These are phyloP conservation scores for Metridium senile DNA, from an alignment of 92 coral and sea anemone species.

Conservation along the genomic window DNA sequence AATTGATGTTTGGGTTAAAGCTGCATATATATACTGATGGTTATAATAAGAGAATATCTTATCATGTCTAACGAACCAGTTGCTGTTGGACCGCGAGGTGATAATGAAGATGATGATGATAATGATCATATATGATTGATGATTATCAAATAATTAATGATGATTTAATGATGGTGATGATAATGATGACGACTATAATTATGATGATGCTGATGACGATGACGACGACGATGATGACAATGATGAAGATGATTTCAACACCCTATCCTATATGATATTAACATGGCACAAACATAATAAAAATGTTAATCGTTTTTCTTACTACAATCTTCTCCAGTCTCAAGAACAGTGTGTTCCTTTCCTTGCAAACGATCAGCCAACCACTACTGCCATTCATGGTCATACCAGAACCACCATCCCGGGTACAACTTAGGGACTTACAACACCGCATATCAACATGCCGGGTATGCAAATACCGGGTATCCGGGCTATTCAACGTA, in stretches of 20 bases:
- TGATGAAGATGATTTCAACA: neutral
- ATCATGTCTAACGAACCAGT: too few relatives aligned
- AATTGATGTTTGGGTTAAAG: too few relatives aligned
- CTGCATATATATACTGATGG: too few relatives aligned
- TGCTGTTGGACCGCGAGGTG: too few relatives aligned
- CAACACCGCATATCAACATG: conserved; percentile 15
- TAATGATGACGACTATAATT: neutral
- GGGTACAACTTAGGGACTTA: neutral
- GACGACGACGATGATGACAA: neutral
- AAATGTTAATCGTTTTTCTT: too few relatives aligned
- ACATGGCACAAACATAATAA: too few relatives aligned
- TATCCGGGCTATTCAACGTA: conserved; percentile 31
- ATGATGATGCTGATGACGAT: neutral
- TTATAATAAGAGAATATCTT: too few relatives aligned
- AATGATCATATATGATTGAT: too few relatives aligned
- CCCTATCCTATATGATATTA: too few relatives aligned
- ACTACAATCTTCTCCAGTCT: too few relatives aligned
- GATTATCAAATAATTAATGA: too few relatives aligned
- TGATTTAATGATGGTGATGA: conserved; percentile 5
- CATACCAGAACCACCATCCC: conserved; percentile 5
- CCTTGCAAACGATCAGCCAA: conserved; percentile 24
- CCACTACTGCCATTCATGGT: conserved; percentile 14
- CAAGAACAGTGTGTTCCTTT: conserved; percentile 27
- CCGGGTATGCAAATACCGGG: conserved; percentile 34
- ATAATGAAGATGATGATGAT: too few relatives aligned